Percentiles rank a stretch among this genome's conserved stretches.
These are phyloP conservation scores for Spisula subtruncata DNA, from an alignment of 2,888 invertebrate genomes.

Conservation along the genomic window DNA sequence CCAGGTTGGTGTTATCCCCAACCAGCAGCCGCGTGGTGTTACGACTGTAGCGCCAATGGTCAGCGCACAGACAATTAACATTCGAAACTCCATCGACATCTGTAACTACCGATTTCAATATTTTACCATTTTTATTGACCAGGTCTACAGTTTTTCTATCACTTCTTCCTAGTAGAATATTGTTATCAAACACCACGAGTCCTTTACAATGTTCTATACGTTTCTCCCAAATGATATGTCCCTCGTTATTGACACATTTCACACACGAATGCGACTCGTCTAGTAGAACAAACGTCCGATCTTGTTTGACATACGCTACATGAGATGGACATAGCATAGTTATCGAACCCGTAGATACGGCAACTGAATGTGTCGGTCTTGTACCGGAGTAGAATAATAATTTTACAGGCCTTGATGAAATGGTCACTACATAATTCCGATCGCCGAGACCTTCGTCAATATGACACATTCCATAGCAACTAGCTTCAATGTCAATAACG, in stretches of 20 bases:
- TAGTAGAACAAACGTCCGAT: conserved; percentile 41
- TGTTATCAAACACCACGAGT: conserved; percentile 42
- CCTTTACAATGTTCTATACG: conserved; percentile 48
- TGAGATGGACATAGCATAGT: conserved; percentile 45
- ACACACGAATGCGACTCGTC: conserved; percentile 48
- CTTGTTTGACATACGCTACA: conserved; percentile 30
- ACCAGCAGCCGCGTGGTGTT: conserved; percentile 38
- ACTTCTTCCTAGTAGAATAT: conserved; percentile 54
- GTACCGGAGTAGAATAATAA: conserved; percentile 24
- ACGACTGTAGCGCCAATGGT: conserved; percentile 18
- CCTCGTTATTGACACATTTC: conserved; percentile 47
- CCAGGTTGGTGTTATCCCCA: conserved; percentile 49
- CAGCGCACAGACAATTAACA: conserved; percentile 37
- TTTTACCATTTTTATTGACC: conserved; percentile 51
- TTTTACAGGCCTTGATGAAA: conserved; percentile 25
- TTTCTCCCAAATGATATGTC: conserved; percentile 62
- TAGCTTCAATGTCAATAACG: conserved; percentile 29
- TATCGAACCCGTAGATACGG: conserved; percentile 34
- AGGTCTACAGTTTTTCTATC: conserved; percentile 62
- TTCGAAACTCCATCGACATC: conserved; percentile 52
- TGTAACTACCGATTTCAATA: conserved; percentile 60
- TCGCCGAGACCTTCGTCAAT: background rate
- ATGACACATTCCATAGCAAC: conserved; percentile 63
- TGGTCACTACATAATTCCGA: conserved; percentile 39
- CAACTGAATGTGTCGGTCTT: background rate